Percentiles rank a stretch among this genome's conserved stretches.
These are phyloP conservation scores for Phaetusa simplex DNA, from an alignment of 2,113 vertebrate species.

Conservation along the genomic window DNA sequence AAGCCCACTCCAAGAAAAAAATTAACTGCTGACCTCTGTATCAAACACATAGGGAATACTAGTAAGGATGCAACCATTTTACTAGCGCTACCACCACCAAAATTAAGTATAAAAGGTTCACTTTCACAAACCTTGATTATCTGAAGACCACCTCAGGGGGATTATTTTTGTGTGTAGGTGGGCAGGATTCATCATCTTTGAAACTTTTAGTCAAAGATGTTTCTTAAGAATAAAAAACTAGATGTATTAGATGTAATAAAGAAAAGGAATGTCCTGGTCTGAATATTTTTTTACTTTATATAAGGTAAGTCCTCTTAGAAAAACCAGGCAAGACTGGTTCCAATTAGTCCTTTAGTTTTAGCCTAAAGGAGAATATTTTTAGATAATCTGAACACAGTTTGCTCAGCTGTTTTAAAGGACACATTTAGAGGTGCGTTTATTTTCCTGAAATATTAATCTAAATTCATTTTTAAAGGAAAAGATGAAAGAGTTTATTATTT, in stretches of 20 bases:
- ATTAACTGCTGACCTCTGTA: background rate
- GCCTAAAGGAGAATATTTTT: constrained; percentile 13
- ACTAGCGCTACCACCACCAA: background rate
- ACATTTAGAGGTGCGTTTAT: background rate
- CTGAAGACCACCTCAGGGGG: background rate
- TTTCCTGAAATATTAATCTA: constrained; percentile 3
- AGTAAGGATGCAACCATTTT: background rate
- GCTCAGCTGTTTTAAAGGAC: constrained; percentile 28
- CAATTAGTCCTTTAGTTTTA: constrained; percentile 4
- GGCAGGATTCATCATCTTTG: background rate
- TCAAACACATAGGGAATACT: background rate
- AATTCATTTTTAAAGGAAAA: constrained; percentile 6
- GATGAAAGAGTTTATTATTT: constrained; percentile 10
- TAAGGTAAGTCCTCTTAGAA: background rate
- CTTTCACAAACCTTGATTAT: background rate
- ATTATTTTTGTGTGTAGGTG: background rate
- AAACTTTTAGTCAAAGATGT: background rate
- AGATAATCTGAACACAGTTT: background rate
- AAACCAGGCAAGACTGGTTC: background rate
- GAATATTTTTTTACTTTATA: background rate
- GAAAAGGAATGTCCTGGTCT: background rate
- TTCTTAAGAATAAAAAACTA: background rate
- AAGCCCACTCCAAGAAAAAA: background rate
- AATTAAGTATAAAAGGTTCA: background rate
- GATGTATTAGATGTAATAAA: background rate